Conservation (phyloP, 2,888 invertebrate genomes). For the Epiblema foenella region DNA sequence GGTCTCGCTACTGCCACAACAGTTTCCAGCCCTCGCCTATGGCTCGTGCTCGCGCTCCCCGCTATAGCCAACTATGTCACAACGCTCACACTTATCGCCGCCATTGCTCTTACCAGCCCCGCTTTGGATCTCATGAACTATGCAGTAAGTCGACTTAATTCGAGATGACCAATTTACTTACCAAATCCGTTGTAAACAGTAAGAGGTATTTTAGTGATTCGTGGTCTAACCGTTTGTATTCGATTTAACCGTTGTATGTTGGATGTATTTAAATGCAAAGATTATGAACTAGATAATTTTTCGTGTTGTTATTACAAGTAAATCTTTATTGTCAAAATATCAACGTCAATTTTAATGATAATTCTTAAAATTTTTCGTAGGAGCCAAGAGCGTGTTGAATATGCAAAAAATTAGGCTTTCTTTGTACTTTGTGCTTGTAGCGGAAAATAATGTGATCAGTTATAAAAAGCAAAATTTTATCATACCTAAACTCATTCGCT, state of each 20-base stretch:
- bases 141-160: conserved; percentile 46
- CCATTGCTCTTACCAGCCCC: conserved; percentile 51
- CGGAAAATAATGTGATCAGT: conserved; percentile 21
- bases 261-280: conserved; percentile 42
- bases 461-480: conserved; percentile 25
- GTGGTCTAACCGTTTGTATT: conserved; percentile 20
- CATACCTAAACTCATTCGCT: conserved; percentile 28
- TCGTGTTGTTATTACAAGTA: conserved; percentile 35
- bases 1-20: conserved; percentile 65
- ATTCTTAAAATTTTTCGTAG: conserved; percentile 29
- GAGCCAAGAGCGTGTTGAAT: conserved; percentile 31
- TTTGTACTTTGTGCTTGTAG: conserved; percentile 23
- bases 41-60: conserved; percentile 50
- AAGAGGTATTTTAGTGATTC: conserved; percentile 24
- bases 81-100: conserved; percentile 52
- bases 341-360: conserved; percentile 42
- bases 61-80: conserved; percentile 54
- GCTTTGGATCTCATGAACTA: conserved; percentile 48
- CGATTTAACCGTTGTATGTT: conserved; percentile 34
- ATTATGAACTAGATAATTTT: conserved; percentile 36
- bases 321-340: conserved; percentile 39
- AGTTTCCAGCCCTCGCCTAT: conserved; percentile 53
- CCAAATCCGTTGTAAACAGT: conserved; percentile 9
- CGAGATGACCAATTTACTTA: conserved; percentile 71
- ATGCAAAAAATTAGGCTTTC: conserved; percentile 22